Evolutionary conservation across 2,888 invertebrate species (phyloP).

Genomic region (Patella pellucida): DNA sequence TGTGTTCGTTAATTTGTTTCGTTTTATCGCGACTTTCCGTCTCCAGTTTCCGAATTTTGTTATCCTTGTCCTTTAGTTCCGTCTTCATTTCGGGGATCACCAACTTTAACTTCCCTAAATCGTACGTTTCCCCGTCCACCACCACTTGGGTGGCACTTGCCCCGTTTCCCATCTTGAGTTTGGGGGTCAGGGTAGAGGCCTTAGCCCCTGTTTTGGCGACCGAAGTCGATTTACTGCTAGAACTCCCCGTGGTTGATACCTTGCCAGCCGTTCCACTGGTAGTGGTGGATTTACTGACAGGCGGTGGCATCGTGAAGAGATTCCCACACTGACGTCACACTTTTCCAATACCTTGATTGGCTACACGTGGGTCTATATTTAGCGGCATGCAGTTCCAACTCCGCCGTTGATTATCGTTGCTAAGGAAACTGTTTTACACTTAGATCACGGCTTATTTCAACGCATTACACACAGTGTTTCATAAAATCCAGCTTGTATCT

Average conservation of each 20-base stretch:
- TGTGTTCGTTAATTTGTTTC: constrained; percentile 76
- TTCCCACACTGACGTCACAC: constrained; percentile 19
- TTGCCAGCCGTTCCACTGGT: constrained; percentile 5
- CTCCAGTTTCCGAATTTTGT: constrained; percentile 73
- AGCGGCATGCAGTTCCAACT: not conserved
- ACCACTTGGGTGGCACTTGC: constrained; percentile 56
- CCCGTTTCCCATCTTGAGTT: constrained; percentile 64
- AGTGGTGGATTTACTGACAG: constrained; percentile 27
- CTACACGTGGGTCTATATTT: not conserved
- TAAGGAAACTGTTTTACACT: constrained; percentile 5
- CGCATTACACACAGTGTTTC: no score
- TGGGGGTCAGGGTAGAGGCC: not conserved
- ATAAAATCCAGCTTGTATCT: no score
- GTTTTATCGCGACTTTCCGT: constrained; percentile 75
- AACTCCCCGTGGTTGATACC: not conserved
- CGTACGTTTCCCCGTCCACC: constrained; percentile 62
- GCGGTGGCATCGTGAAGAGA: constrained; percentile 32
- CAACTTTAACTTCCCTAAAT: constrained; percentile 61
- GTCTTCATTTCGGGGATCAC: constrained; percentile 73
- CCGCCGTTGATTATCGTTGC: not conserved
- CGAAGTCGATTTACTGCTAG: constrained; percentile 10
- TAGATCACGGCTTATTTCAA: not conserved
- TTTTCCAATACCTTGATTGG: constrained; percentile 25
- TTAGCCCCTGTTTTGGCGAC: constrained; percentile 13
- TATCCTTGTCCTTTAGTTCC: constrained; percentile 74